Base-by-base conservation (phyloP, 2,797 vertebrate genomes). In the Etheostoma perlongum region DNA sequence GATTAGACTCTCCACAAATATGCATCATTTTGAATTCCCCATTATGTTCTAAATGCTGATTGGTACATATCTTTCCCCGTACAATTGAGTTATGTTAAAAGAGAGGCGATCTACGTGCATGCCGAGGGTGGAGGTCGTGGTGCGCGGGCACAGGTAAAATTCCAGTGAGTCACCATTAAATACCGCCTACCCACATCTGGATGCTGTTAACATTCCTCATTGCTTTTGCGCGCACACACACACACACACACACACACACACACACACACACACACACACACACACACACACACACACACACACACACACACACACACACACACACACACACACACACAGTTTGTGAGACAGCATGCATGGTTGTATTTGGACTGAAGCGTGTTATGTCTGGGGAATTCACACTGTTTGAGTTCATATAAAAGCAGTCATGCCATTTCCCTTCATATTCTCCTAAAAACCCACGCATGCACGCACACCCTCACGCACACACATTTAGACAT, bases 171-270 rank as follows among this genome's bases (percentile, higher is more conserved):
- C 88, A 88, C 88, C 76, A 70, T 80, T 51, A 74, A 87, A 79
- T 27, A 15, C 72, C 62, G 27, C 87, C 83, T 92, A 83, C 78
- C 62, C 73, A 90, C 93, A 95, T 94, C 93, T 95, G 94, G 91
- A 91, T 76, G 19, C 72, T 70, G 88, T 93, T 95, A 94, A 94
- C 92, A 94, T 94, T 94, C 93, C 92, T 85, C 44, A 54, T 55
- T 48, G 76, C 78, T 85, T 64, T 48, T 51, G 44, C 78, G 25
- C 40, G 8, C 60, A 57, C 25, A 23, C 36, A 44, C 72, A 44
- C 60, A 44, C 61, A 57, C 62, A 48, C 27, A 36, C 42, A 33
- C 49, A 49, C 23, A 21, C 69, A 44, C 30, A 18, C 68, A 52
- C 48, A 53, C 69, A 52, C 57, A 44, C 25, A 48, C 62, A 57